A percentile compares a stretch with the other conserved stretches of the same genome.
Conservation (phyloP, 2,113 vertebrate genomes). For the Upupa epops region DNA sequence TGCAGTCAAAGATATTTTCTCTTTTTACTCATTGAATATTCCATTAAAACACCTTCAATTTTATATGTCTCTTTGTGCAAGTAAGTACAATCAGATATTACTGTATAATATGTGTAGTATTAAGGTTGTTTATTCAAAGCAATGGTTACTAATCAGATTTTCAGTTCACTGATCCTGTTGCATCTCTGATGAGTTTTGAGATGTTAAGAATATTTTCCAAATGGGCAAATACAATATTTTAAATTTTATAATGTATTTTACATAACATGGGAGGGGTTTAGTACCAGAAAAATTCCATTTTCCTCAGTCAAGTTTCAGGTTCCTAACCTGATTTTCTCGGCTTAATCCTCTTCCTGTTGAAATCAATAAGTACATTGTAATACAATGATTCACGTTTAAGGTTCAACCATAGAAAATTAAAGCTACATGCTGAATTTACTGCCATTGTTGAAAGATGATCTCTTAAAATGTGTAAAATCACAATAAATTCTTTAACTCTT, state of each 20-base stretch:
- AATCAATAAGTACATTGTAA: conserved; percentile 91
- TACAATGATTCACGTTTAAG: conserved; percentile 88
- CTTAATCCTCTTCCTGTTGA: conserved; percentile 94
- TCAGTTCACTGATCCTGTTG: conserved; percentile 21
- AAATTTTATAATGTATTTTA: conserved; percentile 78
- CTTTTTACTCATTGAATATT: background rate
- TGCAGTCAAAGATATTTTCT: background rate
- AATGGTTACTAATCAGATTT: conserved; percentile 11
- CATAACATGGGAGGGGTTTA: conserved; percentile 83
- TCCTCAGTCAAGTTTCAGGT: conserved; percentile 82
- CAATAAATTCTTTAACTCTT: conserved; percentile 68
- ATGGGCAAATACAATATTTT: conserved; percentile 54
- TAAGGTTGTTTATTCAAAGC: background rate
- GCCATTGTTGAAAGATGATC: conserved; percentile 75
- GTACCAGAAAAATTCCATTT: conserved; percentile 84
- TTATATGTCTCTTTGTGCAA: background rate
- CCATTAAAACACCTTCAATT: background rate
- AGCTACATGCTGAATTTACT: conserved; percentile 80
- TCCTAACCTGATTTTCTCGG: conserved; percentile 86
- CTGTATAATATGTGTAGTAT: background rate
- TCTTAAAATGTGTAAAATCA: conserved; percentile 74
- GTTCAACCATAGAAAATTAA: conserved; percentile 82
- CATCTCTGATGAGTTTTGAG: conserved; percentile 4
- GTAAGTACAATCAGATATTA: background rate
- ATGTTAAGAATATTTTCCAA: conserved; percentile 64